Percentiles rank a stretch among this genome's conserved stretches.
Evolutionary conservation across 2,113 vertebrate species (phyloP).

Genomic region (Brachypodius melanocephalos): DNA sequence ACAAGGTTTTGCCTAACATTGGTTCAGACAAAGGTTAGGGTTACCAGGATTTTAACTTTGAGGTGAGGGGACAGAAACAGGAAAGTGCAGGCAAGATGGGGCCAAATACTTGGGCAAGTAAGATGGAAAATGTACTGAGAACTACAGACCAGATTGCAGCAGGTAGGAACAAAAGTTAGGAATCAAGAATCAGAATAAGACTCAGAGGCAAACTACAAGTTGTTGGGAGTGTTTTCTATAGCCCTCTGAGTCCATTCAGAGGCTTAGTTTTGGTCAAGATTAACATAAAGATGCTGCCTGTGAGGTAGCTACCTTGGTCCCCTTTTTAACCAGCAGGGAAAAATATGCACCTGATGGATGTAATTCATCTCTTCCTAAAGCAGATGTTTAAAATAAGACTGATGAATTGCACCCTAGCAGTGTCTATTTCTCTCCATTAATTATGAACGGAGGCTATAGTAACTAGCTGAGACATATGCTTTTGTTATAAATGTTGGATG

Average conservation of each 20-base stretch:
- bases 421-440: constrained; percentile 52
- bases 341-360: neutral
- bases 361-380: constrained; percentile 52
- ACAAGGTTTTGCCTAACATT: neutral
- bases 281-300: neutral
- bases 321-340: neutral
- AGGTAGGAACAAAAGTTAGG: neutral
- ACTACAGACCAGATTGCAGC: neutral
- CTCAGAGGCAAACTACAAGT: neutral
- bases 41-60: neutral
- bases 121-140: neutral
- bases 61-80: neutral
- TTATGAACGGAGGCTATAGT: constrained; percentile 27
- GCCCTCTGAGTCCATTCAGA: neutral
- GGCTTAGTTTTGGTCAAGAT: neutral
- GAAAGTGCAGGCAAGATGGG: neutral
- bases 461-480: constrained; percentile 37
- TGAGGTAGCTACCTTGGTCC: neutral
- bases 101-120: neutral
- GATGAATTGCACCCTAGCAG: constrained; percentile 48
- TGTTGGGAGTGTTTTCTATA: neutral
- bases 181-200: neutral
- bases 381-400: constrained; percentile 60
- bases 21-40: neutral
- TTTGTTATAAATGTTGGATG: constrained; percentile 50